A percentile compares a stretch with the other conserved stretches of the same genome.
Conservation (phyloP, 2,888 invertebrate species). For the Phymatocera aterrima region DNA sequence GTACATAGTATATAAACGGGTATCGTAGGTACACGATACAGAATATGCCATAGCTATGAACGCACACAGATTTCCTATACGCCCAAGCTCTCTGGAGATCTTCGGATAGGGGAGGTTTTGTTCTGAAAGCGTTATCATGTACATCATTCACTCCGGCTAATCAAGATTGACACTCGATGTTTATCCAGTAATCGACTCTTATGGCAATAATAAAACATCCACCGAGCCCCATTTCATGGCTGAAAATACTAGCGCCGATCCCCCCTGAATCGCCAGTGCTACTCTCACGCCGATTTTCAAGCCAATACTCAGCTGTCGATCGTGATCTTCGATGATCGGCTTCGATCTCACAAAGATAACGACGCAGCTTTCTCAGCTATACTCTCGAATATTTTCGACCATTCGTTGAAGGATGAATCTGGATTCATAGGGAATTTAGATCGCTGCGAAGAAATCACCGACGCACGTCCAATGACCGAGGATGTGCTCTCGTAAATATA, state of each 20-base stretch:
- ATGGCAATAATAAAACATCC: slow-evolving; percentile 17
- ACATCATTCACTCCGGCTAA: slow-evolving; percentile 35
- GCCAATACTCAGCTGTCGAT: not conserved
- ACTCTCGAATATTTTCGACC: too few relatives aligned
- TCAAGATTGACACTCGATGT: slow-evolving; percentile 44
- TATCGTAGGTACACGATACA: too few relatives aligned
- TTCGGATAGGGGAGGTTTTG: slow-evolving; percentile 25
- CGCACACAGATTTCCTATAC: not conserved
- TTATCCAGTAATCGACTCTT: slow-evolving; percentile 11
- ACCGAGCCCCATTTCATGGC: not conserved
- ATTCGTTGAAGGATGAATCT: too few relatives aligned
- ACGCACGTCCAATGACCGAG: not conserved
- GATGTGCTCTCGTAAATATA: not conserved
- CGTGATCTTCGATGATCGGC: not conserved
- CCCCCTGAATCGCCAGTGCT: not conserved
- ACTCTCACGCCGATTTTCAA: not conserved
- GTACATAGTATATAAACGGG: not conserved
- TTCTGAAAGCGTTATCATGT: slow-evolving; percentile 45
- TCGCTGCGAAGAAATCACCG: not conserved
- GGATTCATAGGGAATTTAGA: too few relatives aligned
- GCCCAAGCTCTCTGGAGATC: slow-evolving; percentile 23
- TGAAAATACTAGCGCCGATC: not conserved
- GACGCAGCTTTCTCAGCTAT: too few relatives aligned
- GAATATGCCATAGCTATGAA: not conserved
- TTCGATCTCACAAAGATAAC: not conserved